A percentile compares a stretch with the other conserved stretches of the same genome.
These are phyloP conservation scores for Drosophila bunnanda DNA, from an alignment of 2,888 invertebrate genomes.

Conservation along the genomic window DNA sequence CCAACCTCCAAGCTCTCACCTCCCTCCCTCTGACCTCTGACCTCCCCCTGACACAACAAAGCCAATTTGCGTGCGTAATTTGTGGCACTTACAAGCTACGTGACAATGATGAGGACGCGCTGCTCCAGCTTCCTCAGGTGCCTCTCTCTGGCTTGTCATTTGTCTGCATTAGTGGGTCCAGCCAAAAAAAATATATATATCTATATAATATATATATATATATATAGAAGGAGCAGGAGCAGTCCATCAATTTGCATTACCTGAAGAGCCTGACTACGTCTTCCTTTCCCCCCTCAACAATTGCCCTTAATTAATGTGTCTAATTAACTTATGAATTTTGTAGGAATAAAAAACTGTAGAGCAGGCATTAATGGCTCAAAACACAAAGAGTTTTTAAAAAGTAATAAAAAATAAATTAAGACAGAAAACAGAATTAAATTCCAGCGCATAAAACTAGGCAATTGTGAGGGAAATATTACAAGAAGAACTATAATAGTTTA, in stretches of 20 bases:
- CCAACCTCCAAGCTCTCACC: not conserved
- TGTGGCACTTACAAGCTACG: slow-evolving; percentile 76
- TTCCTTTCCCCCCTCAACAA: slow-evolving; percentile 22
- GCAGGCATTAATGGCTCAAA: slow-evolving; percentile 4
- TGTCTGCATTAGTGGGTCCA: slow-evolving; percentile 68
- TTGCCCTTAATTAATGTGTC: slow-evolving; percentile 71
- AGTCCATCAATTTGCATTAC: slow-evolving; percentile 71
- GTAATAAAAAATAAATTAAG: not conserved
- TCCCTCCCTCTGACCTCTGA: not conserved
- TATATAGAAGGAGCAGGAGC: not conserved
- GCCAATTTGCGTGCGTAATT: slow-evolving; percentile 81
- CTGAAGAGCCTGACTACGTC: slow-evolving; percentile 21
- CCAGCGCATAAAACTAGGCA: not conserved
- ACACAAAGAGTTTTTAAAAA: not conserved
- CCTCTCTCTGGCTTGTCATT: slow-evolving; percentile 64
- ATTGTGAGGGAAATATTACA: not conserved
- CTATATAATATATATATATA: not conserved
- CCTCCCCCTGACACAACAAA: slow-evolving; percentile 56
- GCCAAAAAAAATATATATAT: not conserved
- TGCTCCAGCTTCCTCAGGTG: slow-evolving; percentile 52
- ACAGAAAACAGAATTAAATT: too few species aligned
- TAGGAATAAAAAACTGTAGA: not conserved
- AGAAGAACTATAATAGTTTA: not conserved
- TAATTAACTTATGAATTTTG: slow-evolving; percentile 63
- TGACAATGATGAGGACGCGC: slow-evolving; percentile 48